These are phyloP conservation scores for Callyntrura guangdongensis DNA, from an alignment of 2,888 invertebrate genomes.

Conservation along the genomic window DNA sequence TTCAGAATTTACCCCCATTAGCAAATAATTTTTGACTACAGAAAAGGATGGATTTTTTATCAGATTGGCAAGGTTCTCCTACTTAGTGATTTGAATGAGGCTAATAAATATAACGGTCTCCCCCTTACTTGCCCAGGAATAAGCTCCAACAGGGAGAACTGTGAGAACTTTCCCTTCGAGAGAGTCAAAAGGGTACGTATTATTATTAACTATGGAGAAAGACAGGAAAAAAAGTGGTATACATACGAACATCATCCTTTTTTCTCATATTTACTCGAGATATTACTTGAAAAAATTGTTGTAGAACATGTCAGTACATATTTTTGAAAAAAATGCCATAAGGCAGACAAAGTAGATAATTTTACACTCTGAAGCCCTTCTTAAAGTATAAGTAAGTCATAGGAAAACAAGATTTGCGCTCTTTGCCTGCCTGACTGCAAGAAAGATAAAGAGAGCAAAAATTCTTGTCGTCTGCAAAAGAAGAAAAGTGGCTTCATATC, in stretches of 20 bases:
- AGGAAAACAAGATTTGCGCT: conserved; percentile 58
- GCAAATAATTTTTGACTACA: conserved; percentile 38
- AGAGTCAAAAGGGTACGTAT: background rate
- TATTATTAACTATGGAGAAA: background rate
- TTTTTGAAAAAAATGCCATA: conserved; percentile 55
- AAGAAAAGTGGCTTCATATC: conserved; percentile 37
- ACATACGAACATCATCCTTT: background rate
- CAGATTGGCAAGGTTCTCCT: conserved; percentile 30
- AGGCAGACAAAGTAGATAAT: conserved; percentile 62
- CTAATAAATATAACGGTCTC: conserved; percentile 49
- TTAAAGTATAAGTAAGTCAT: conserved; percentile 59
- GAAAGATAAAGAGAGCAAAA: conserved; percentile 4
- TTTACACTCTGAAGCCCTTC: conserved; percentile 47
- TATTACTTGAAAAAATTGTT: conserved; percentile 1
- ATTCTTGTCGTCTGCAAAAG: conserved; percentile 39
- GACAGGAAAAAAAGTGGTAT: no score
- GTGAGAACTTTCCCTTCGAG: background rate
- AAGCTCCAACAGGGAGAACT: background rate
- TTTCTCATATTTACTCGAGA: conserved; percentile 13
- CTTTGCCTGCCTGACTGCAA: background rate
- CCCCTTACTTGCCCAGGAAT: background rate
- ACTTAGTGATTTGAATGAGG: conserved; percentile 38
- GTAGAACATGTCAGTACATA: conserved; percentile 44
- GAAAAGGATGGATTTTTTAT: conserved; percentile 28
- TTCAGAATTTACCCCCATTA: conserved; percentile 19